Conservation (phyloP, 2,888 invertebrate species). For the Oxyteleia sp. region DNA sequence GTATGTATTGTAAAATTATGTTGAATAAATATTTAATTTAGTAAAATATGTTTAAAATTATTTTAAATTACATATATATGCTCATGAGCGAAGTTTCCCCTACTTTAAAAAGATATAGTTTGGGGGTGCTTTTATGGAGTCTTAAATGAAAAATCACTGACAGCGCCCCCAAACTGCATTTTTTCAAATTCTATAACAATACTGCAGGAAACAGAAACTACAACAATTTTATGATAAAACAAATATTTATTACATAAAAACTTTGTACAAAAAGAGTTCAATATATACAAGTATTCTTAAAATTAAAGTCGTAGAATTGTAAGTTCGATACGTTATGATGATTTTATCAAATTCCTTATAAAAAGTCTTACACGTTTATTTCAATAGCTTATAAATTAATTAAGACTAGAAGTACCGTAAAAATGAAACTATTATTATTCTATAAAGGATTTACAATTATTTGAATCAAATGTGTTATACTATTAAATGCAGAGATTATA, state of each 20-base stretch:
- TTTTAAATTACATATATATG: no score
- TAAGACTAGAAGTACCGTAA: conserved; percentile 16
- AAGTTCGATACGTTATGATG: conserved; percentile 20
- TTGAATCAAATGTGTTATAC: background rate
- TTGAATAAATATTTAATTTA: no score
- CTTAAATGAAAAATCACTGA: no score
- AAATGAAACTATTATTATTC: conserved; percentile 10
- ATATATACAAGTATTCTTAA: conserved; percentile 55
- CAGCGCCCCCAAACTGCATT: no score
- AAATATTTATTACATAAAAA: conserved; percentile 62
- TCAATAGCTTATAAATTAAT: background rate
- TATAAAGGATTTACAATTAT: background rate
- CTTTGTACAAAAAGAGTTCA: conserved; percentile 56
- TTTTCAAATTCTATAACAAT: no score
- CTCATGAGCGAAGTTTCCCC: no score
- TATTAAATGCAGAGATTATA: conserved; percentile 12
- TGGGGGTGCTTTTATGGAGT: no score
- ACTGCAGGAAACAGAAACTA: no score
- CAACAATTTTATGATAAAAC: conserved; percentile 25
- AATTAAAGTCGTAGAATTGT: conserved; percentile 25
- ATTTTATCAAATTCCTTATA: conserved; percentile 3
- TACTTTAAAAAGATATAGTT: no score
- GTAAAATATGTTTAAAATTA: no score
- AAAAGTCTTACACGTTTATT: background rate
- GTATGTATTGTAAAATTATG: no score